phyloP scores from a whole-genome alignment of 2,888 invertebrate genomes.

The Mimas tiliae region DNA sequence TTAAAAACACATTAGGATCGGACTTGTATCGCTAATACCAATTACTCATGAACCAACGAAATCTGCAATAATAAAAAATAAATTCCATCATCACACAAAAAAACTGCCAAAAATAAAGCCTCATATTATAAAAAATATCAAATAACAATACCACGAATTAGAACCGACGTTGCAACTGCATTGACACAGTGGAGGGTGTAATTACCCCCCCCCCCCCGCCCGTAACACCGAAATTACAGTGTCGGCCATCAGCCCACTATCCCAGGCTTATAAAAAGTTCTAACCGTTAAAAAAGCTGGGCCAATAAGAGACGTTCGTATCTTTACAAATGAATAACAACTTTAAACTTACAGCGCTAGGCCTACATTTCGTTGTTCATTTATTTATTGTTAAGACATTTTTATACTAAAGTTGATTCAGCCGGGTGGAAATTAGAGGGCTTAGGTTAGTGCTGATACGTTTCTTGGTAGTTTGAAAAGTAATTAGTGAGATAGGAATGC shows the following conservation, averaged over 20 bases:
- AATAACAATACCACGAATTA: conserved; percentile 39
- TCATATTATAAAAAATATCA: conserved; percentile 35
- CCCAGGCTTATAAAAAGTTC: conserved; percentile 74
- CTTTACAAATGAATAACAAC: conserved; percentile 21
- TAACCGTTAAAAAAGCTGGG: conserved; percentile 60
- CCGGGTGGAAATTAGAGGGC: conserved; percentile 14
- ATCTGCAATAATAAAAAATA: conserved; percentile 6
- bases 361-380: not conserved
- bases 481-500: conserved; percentile 11
- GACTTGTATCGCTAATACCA: conserved; percentile 2
- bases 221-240: conserved; percentile 68
- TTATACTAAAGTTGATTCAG: conserved; percentile 6
- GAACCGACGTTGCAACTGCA: conserved; percentile 68
- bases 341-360: conserved; percentile 6
- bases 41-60: not conserved
- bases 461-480: conserved; percentile 7
- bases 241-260: conserved; percentile 77
- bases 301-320: conserved; percentile 55
- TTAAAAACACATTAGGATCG: conserved; percentile 6
- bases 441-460: conserved; percentile 16
- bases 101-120: not conserved
- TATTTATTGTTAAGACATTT: not conserved
- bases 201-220: conserved; percentile 71
- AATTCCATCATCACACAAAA: not conserved
- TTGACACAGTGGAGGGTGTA: conserved; percentile 79